Conservation (phyloP, 2,888 invertebrate species). For the Xestoiulus laeticollis region DNA sequence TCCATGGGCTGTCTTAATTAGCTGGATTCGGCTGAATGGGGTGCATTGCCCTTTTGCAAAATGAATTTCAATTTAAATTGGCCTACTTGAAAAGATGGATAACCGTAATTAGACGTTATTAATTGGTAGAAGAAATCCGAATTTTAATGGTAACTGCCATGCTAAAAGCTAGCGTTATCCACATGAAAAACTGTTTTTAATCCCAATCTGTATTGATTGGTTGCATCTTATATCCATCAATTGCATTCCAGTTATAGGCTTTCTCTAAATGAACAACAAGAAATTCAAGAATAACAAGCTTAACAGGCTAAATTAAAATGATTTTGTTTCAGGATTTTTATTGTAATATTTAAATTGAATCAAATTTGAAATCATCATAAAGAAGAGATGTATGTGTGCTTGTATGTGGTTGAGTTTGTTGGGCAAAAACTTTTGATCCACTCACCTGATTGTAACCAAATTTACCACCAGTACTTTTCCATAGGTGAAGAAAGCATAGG, state of each 20-base stretch:
- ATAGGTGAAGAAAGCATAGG: too few species aligned
- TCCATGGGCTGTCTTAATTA: constrained; percentile 14
- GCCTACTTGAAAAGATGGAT: constrained; percentile 4
- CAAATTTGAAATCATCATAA: background rate
- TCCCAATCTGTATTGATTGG: background rate
- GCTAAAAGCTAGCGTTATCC: background rate
- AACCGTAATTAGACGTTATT: constrained; percentile 11
- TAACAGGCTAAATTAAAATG: too few species aligned
- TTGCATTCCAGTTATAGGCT: background rate
- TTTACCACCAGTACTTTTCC: too few species aligned
- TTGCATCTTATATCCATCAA: background rate
- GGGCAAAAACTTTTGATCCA: too few species aligned
- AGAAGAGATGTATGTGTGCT: too few species aligned
- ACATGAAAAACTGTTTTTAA: background rate
- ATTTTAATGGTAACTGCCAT: background rate
- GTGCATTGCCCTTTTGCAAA: constrained; percentile 29
- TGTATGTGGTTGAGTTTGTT: too few species aligned
- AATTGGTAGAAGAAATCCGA: background rate
- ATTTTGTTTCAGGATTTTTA: background rate
- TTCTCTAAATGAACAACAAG: too few species aligned
- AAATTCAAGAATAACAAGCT: too few species aligned
- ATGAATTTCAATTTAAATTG: constrained; percentile 17
- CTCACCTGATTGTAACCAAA: too few species aligned
- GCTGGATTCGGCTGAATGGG: constrained; percentile 5
- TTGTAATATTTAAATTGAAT: background rate